These are phyloP conservation scores for Morpho deidamia DNA, from an alignment of 2,888 invertebrate genomes.

Conservation along the genomic window DNA sequence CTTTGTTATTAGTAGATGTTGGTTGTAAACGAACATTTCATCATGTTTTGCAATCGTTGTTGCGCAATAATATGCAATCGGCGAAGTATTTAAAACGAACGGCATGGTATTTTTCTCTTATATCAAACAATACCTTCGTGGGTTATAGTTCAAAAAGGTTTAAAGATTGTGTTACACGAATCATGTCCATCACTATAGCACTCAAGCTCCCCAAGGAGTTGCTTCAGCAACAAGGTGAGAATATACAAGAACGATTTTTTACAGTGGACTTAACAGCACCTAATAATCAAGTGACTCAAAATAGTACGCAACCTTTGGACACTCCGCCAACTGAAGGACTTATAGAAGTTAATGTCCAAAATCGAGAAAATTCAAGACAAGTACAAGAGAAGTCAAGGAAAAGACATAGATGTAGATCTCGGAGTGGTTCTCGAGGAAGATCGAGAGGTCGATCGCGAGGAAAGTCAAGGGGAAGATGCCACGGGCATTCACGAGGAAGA, in stretches of 20 bases:
- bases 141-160: not conserved
- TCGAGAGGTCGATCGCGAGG: slow-evolving; percentile 7
- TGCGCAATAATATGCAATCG: slow-evolving; percentile 20
- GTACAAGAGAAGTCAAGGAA: slow-evolving; percentile 10
- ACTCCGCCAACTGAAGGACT: not conserved
- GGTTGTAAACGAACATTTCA: slow-evolving; percentile 11
- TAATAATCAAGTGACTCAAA: not conserved
- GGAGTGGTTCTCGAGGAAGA: slow-evolving; percentile 2
- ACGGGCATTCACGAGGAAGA: slow-evolving; percentile 3
- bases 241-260: slow-evolving; percentile 5
- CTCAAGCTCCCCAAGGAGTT: slow-evolving; percentile 1
- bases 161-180: not conserved
- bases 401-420: slow-evolving; percentile 6
- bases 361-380: not conserved
- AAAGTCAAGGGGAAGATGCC: slow-evolving; percentile 6
- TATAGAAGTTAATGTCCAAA: not conserved
- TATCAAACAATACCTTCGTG: not conserved
- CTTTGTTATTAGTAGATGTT: slow-evolving; percentile 9
- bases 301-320: not conserved
- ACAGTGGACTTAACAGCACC: not conserved
- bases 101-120: not conserved
- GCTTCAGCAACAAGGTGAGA: slow-evolving; percentile 9
- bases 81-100: not conserved
- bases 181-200: slow-evolving; percentile 10
- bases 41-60: slow-evolving; percentile 12